Evolutionary conservation across 2,797 vertebrate genomes (phyloP).

Genomic region (Carapus acus): DNA sequence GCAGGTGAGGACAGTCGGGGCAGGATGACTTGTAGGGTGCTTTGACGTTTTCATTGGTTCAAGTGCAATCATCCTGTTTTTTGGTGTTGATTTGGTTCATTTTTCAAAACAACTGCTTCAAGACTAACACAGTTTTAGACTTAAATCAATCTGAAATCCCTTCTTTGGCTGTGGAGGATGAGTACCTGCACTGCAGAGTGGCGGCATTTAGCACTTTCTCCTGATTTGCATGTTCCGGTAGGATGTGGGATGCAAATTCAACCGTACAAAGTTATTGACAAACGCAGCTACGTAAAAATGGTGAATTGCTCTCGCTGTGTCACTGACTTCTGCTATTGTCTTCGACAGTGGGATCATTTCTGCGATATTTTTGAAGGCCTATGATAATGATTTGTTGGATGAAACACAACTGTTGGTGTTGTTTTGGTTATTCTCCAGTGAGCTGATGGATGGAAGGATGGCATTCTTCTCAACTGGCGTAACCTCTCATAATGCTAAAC

Average conservation of each 20-base stretch:
- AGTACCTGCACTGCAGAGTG: neutral
- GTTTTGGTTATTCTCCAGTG: too few species aligned
- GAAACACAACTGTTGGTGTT: too few species aligned
- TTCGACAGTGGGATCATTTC: too few species aligned
- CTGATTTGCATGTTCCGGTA: conserved; percentile 48
- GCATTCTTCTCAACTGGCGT: too few species aligned
- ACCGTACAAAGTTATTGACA: conserved; percentile 11
- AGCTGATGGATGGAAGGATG: too few species aligned
- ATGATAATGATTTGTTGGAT: too few species aligned
- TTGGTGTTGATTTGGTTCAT: too few species aligned
- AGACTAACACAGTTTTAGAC: neutral
- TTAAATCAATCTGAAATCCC: neutral
- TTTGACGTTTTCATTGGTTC: neutral
- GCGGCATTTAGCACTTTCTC: conserved; percentile 5
- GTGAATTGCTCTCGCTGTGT: neutral
- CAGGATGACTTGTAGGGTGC: neutral
- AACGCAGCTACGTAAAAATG: neutral
- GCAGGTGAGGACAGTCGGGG: neutral
- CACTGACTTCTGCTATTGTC: too few species aligned
- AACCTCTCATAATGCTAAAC: too few species aligned
- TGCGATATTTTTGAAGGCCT: too few species aligned
- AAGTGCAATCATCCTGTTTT: too few species aligned
- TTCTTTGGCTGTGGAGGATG: neutral
- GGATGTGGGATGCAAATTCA: conserved; percentile 42
- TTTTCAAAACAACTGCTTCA: neutral